Percentiles rank a stretch among this genome's conserved stretches.
These are phyloP conservation scores for Lithophane semibrunnea DNA, from an alignment of 2,888 invertebrate genomes.

Conservation along the genomic window DNA sequence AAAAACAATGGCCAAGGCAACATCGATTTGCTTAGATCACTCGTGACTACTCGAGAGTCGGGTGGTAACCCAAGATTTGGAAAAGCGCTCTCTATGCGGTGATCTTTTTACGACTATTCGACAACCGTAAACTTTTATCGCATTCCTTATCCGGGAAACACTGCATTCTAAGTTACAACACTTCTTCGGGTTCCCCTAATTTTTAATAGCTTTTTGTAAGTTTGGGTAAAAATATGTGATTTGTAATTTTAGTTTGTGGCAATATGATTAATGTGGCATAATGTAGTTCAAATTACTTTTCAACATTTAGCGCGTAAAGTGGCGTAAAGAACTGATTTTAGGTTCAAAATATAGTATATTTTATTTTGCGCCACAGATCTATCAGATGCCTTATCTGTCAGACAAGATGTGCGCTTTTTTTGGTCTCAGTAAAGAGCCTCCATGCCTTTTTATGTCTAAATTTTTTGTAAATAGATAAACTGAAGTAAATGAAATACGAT, in stretches of 20 bases:
- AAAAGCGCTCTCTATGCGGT: conserved; percentile 71
- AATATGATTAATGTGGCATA: conserved; percentile 24
- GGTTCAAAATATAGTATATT: neutral
- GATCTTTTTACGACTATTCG: conserved; percentile 79
- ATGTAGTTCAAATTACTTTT: neutral
- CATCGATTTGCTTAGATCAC: conserved; percentile 54
- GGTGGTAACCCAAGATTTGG: conserved; percentile 63
- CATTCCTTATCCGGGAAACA: conserved; percentile 68
- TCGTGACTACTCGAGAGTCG: conserved; percentile 40
- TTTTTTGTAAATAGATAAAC: neutral
- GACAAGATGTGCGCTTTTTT: neutral
- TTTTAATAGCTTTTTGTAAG: conserved; percentile 52
- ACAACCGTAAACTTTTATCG: conserved; percentile 77
- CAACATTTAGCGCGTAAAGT: neutral
- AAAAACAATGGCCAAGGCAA: conserved; percentile 19
- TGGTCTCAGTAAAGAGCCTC: too few species aligned
- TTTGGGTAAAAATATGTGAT: conserved; percentile 34
- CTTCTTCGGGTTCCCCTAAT: conserved; percentile 39
- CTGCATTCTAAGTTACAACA: conserved; percentile 57
- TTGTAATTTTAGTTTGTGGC: conserved; percentile 26
- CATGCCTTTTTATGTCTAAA: neutral
- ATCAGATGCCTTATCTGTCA: too few species aligned
- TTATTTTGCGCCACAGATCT: neutral
- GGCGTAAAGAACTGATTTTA: neutral
- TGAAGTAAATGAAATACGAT: neutral